A percentile compares a stretch with the other conserved stretches of the same genome.
phyloP scores from a whole-genome alignment of 2,888 invertebrate species.

The Quadroppia sp. region DNA sequence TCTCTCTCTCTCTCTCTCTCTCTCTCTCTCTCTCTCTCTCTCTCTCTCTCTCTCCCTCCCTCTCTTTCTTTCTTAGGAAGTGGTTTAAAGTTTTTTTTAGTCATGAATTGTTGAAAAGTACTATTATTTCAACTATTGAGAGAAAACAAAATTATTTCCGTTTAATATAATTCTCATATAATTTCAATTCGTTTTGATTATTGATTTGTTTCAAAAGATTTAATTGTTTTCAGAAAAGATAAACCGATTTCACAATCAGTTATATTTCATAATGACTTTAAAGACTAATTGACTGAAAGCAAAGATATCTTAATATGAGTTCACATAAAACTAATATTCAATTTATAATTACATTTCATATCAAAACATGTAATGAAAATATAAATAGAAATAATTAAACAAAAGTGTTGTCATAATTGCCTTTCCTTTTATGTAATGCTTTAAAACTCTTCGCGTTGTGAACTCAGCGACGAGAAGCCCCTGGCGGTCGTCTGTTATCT shows the following conservation, averaged over 20 bases:
- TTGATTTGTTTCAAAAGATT: no score
- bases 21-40: no score
- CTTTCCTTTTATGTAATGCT: conserved; percentile 44
- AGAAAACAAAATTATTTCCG: not conserved
- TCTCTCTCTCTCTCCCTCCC: no score
- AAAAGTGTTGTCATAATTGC: conserved; percentile 15
- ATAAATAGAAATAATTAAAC: not conserved
- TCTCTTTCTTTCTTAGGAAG: no score
- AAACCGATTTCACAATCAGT: no score
- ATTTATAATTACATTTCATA: not conserved
- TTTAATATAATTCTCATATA: not conserved
- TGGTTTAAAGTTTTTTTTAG: not conserved
- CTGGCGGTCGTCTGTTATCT: conserved; percentile 40
- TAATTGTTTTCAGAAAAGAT: no score
- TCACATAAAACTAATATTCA: no score
- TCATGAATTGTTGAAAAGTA: not conserved
- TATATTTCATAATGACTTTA: no score
- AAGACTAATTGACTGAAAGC: no score
- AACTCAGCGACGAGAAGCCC: conserved; percentile 42
- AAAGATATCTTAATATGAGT: no score
- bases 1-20: no score
- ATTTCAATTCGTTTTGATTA: not conserved
- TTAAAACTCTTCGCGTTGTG: conserved; percentile 32
- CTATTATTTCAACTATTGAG: not conserved
- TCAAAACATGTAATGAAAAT: not conserved